Percentiles rank a stretch among this genome's conserved stretches.
phyloP scores from a whole-genome alignment of 1,140 invertebrate species.

The Ladona fulva region DNA sequence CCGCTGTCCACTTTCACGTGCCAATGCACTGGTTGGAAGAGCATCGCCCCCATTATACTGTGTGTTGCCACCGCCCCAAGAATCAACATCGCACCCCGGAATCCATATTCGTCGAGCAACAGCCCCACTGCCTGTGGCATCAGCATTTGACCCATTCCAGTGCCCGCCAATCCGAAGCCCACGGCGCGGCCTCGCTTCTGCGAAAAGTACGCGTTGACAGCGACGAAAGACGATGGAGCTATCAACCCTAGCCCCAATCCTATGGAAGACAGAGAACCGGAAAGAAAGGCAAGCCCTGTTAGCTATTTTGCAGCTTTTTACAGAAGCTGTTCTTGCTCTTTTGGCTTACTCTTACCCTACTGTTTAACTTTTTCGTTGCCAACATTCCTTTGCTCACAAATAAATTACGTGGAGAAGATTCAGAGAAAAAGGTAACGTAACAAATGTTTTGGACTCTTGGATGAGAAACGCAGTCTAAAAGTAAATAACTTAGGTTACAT shows the following conservation, averaged over 20 bases:
- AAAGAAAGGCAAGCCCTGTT: no score
- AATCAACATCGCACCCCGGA: slow-evolving; percentile 54
- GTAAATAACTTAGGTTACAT: no score
- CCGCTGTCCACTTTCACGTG: slow-evolving; percentile 32
- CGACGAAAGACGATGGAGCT: slow-evolving; percentile 59
- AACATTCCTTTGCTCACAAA: no score
- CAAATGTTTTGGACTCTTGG: no score
- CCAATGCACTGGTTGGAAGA: slow-evolving; percentile 51
- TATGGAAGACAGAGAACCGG: slow-evolving; percentile 31
- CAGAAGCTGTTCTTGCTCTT: no score
- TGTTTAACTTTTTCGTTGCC: no score
- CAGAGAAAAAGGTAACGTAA: no score
- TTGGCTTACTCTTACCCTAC: no score
- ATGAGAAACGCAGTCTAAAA: no score
- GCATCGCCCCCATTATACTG: slow-evolving; percentile 50
- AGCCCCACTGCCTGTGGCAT: slow-evolving; percentile 60
- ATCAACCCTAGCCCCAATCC: slow-evolving; percentile 61
- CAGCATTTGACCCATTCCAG: slow-evolving; percentile 61
- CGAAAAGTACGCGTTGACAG: slow-evolving; percentile 61
- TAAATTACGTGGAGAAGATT: no score
- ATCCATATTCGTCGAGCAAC: slow-evolving; percentile 48
- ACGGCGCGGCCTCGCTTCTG: slow-evolving; percentile 65
- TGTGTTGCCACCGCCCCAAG: slow-evolving; percentile 56
- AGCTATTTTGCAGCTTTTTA: no score
- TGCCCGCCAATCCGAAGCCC: slow-evolving; percentile 63